These are phyloP conservation scores for Brachymystax lenok DNA, from an alignment of 2,797 vertebrate species.

Conservation along the genomic window DNA sequence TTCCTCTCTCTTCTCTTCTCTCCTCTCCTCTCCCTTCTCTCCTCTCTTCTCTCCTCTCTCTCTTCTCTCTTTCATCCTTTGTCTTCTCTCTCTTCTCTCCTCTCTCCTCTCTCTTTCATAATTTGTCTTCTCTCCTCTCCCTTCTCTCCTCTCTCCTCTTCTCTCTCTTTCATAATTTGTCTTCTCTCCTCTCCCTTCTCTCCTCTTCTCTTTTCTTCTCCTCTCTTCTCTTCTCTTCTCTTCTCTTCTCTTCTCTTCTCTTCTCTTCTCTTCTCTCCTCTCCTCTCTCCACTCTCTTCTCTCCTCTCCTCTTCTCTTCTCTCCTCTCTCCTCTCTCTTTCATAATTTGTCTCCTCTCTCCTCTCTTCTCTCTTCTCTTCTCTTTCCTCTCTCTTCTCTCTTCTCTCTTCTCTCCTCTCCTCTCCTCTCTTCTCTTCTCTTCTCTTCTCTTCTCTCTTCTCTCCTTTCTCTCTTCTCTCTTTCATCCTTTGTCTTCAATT, in stretches of 20 bases:
- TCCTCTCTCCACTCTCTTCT: neutral
- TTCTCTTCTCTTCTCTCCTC: slow-evolving; percentile 2
- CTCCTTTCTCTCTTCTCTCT: neutral
- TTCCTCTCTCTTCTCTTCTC: neutral
- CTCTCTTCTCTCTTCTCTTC: neutral
- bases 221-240: neutral
- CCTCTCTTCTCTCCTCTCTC: neutral
- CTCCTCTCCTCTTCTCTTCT: neutral
- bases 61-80: neutral
- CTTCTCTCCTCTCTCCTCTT: neutral
- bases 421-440: neutral
- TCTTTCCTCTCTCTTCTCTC: neutral
- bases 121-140: neutral
- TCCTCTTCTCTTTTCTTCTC: neutral
- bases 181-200: neutral
- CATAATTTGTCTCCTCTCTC: neutral
- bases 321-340: neutral
- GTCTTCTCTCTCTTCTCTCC: neutral
- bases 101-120: neutral
- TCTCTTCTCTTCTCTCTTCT: neutral
- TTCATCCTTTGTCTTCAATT: no score
- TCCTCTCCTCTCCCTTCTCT: neutral
- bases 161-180: no score
- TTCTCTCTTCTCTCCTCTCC: neutral
- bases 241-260: neutral